phyloP scores from a whole-genome alignment of 2,797 vertebrate species.

The Gallinago nigripennis region DNA sequence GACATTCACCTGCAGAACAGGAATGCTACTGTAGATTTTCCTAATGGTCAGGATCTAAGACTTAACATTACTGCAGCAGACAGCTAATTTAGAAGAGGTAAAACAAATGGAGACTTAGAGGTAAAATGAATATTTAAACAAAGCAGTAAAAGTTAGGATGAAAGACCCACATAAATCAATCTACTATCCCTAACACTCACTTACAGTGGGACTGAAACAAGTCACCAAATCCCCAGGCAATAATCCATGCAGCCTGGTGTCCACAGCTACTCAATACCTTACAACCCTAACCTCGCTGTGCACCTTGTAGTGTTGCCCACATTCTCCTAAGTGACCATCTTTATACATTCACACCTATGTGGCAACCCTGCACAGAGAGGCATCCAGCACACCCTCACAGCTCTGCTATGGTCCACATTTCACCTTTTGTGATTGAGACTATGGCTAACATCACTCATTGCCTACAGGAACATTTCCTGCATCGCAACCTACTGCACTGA shows the following conservation, averaged over 20 bases:
- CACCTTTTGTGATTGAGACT: not conserved
- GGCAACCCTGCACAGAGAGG: not conserved
- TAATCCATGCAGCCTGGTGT: not conserved
- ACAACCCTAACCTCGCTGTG: not conserved
- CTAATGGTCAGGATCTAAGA: not conserved
- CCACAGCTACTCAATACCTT: not conserved
- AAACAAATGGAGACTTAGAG: not conserved
- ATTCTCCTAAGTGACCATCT: not conserved
- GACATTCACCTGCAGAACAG: not conserved
- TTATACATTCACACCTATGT: not conserved
- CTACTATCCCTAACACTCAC: not conserved
- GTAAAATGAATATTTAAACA: not conserved
- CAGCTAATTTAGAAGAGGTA: not conserved
- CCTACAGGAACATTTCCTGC: not conserved
- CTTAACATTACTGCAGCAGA: not conserved
- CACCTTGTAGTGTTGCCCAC: accelerated
- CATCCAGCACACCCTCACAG: not conserved
- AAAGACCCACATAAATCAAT: not conserved
- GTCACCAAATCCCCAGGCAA: not conserved
- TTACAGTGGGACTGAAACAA: not conserved
- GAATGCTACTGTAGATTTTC: not conserved
- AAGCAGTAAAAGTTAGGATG: not conserved
- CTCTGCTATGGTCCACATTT: not conserved
- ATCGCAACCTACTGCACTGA: not conserved
- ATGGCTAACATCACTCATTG: not conserved